A percentile compares a stretch with the other conserved stretches of the same genome.
Evolutionary conservation across 2,888 invertebrate genomes (phyloP).

Genomic region (Rhopalosiphum nymphaeae): DNA sequence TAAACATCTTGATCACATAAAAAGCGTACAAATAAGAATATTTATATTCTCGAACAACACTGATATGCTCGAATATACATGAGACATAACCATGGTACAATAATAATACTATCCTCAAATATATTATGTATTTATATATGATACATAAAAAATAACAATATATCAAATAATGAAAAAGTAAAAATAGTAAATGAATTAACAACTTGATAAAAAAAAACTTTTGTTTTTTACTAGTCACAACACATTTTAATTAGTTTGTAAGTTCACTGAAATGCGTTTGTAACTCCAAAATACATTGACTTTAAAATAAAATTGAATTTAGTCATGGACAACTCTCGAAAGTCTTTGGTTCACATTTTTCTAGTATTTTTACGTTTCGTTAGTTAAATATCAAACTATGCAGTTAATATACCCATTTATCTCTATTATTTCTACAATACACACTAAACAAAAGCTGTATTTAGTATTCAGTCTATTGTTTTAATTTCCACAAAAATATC

Average conservation of each 20-base stretch:
- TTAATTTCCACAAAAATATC: conserved; percentile 40
- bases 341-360: conserved; percentile 12
- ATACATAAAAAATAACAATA: neutral
- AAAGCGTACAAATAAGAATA: conserved; percentile 28
- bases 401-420: conserved; percentile 21
- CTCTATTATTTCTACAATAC: conserved; percentile 13
- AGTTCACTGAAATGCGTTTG: neutral
- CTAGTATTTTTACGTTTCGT: conserved; percentile 11
- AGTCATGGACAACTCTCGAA: neutral
- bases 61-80: neutral
- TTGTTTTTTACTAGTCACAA: neutral
- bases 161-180: neutral
- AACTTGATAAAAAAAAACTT: neutral
- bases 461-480: conserved; percentile 35
- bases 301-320: neutral
- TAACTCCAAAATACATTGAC: neutral
- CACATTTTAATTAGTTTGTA: neutral
- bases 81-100: neutral
- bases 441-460: neutral
- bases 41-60: neutral
- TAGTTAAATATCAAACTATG: neutral
- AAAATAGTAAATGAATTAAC: neutral
- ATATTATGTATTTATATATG: neutral
- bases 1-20: neutral
- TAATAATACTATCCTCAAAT: neutral